phyloP scores from a whole-genome alignment of 2,797 vertebrate species.

The Alosa sapidissima region DNA sequence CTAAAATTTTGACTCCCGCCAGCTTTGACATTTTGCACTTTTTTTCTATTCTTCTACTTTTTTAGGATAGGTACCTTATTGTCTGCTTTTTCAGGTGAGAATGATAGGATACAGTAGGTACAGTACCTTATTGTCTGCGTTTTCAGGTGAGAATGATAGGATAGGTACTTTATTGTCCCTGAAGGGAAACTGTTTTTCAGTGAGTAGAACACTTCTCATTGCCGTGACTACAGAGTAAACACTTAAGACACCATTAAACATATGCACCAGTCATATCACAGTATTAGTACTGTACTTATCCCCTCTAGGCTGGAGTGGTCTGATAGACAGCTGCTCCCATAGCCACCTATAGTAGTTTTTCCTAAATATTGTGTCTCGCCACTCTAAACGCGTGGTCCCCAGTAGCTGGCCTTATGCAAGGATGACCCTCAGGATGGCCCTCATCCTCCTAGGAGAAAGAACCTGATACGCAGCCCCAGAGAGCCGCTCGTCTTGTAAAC shows the following conservation, averaged over 20 bases:
- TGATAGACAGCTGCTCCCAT: not conserved
- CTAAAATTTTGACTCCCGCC: not conserved
- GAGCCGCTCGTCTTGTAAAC: not conserved
- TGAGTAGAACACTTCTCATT: too few relatives aligned
- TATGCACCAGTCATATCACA: too few relatives aligned
- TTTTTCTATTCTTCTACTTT: not conserved
- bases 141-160: too few relatives aligned
- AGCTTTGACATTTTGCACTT: not conserved
- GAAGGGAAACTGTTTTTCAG: too few relatives aligned
- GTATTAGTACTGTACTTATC: too few relatives aligned
- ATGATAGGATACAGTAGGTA: too few relatives aligned
- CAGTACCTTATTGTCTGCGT: too few relatives aligned
- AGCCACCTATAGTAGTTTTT: not conserved
- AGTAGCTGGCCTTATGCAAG: not conserved
- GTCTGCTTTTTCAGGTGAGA: too few relatives aligned
- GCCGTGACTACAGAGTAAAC: too few relatives aligned
- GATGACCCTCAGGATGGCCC: not conserved
- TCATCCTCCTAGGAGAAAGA: not conserved
- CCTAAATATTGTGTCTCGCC: not conserved
- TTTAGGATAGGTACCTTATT: too few relatives aligned
- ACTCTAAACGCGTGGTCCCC: not conserved
- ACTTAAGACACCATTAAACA: too few relatives aligned
- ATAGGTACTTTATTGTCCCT: too few relatives aligned
- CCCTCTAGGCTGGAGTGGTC: not conserved
- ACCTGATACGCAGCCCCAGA: not conserved